Evolutionary conservation across 23 tunicate genomes (phyloP).

Genomic region (Corella eumyota): DNA sequence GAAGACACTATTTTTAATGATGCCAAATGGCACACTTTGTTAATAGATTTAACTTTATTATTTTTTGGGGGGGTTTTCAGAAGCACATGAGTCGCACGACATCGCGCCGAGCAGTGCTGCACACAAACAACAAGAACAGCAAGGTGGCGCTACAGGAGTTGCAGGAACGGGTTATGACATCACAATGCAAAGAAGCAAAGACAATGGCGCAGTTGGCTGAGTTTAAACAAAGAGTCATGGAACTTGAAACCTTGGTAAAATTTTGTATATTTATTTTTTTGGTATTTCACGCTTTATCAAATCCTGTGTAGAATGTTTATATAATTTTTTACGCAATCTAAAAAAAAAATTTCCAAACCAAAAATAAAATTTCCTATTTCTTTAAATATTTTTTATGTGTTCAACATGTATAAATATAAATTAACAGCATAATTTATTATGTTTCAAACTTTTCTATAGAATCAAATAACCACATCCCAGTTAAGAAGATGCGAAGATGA

Average conservation of each 20-base stretch:
- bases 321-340: background rate
- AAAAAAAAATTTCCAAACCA: background rate
- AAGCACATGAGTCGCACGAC: slow-evolving; percentile 46
- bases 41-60: background rate
- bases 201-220: slow-evolving; percentile 30
- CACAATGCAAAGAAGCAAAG: slow-evolving; percentile 47
- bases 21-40: background rate
- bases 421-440: background rate
- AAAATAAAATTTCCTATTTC: background rate
- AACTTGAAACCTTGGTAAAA: slow-evolving; percentile 60
- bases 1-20: background rate
- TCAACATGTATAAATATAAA: background rate
- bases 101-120: slow-evolving; percentile 12
- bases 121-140: slow-evolving; percentile 22
- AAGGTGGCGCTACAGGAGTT: slow-evolving; percentile 65
- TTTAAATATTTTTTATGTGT: background rate
- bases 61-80: too few relatives aligned
- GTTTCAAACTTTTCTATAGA: slow-evolving; percentile 18
- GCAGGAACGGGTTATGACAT: slow-evolving; percentile 60
- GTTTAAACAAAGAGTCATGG: slow-evolving; percentile 33
- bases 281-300: background rate
- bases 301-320: background rate
- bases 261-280: slow-evolving; percentile 1
- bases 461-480: slow-evolving; percentile 54
- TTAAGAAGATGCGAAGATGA: slow-evolving; percentile 80